Percentiles rank a stretch among this genome's conserved stretches.
Evolutionary conservation across 2,888 invertebrate species (phyloP).

Genomic region (Chymomyza caudatula): DNA sequence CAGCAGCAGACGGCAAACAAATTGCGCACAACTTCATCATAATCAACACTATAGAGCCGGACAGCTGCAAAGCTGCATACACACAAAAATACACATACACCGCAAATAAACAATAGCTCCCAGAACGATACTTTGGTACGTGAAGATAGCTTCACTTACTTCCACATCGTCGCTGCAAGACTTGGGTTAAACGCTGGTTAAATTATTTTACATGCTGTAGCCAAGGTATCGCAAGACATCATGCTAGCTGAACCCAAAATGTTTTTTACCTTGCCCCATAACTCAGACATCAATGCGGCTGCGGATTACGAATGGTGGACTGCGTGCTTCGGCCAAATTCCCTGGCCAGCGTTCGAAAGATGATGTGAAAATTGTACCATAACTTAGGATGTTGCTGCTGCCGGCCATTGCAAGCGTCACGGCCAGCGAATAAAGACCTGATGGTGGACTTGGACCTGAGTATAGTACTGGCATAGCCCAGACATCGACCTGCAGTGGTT

Average conservation of each 20-base stretch:
- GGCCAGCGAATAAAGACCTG: not conserved
- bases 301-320: not conserved
- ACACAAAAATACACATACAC: conserved; percentile 10
- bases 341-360: conserved; percentile 45
- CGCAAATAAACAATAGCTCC: not conserved
- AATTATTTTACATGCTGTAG: conserved; percentile 75
- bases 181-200: conserved; percentile 76
- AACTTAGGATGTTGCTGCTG: conserved; percentile 54
- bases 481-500: not conserved
- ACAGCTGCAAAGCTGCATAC: conserved; percentile 38
- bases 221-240: not conserved
- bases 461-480: not conserved
- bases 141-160: conserved; percentile 6
- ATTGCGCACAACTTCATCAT: conserved; percentile 74
- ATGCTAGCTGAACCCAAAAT: not conserved
- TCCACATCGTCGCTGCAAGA: conserved; percentile 35
- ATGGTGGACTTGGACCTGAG: not conserved
- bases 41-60: conserved; percentile 49
- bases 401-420: conserved; percentile 20
- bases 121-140: not conserved
- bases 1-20: conserved; percentile 69
- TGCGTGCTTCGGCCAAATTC: not conserved
- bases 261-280: conserved; percentile 42
- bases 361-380: conserved; percentile 75
- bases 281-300: conserved; percentile 52